Evolutionary conservation across 2,888 invertebrate genomes (phyloP).

Genomic region (Fragum whitleyi): DNA sequence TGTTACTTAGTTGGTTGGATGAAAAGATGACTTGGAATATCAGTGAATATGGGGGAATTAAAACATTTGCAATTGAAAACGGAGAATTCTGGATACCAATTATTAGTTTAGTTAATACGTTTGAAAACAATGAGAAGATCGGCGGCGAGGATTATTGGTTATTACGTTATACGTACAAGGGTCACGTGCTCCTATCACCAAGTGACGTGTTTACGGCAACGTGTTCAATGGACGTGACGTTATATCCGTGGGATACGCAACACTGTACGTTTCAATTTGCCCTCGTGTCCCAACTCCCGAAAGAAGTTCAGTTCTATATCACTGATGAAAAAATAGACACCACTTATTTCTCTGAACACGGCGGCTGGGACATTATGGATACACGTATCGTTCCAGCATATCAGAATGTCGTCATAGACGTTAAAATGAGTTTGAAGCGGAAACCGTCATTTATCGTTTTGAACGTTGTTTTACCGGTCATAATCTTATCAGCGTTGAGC

Average conservation of each 20-base stretch:
- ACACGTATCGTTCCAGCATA: not conserved
- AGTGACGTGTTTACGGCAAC: not conserved
- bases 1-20: not conserved
- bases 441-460: not conserved
- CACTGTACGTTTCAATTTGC: not conserved
- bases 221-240: not conserved
- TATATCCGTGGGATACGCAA: constrained; percentile 5
- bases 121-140: too few relatives aligned
- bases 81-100: not conserved
- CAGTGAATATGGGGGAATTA: not conserved
- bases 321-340: not conserved
- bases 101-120: too few relatives aligned
- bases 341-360: not conserved
- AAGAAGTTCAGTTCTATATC: not conserved
- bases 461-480: not conserved
- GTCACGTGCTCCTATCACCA: not conserved
- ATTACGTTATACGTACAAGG: not conserved
- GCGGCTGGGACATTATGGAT: not conserved
- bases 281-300: not conserved
- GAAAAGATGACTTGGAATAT: not conserved
- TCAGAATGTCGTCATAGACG: not conserved
- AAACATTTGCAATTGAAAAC: not conserved
- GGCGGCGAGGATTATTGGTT: not conserved
- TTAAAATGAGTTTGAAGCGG: not conserved
- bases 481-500: not conserved